These are phyloP conservation scores for Vireo griseus DNA, from an alignment of 2,797 vertebrate genomes.

Conservation along the genomic window DNA sequence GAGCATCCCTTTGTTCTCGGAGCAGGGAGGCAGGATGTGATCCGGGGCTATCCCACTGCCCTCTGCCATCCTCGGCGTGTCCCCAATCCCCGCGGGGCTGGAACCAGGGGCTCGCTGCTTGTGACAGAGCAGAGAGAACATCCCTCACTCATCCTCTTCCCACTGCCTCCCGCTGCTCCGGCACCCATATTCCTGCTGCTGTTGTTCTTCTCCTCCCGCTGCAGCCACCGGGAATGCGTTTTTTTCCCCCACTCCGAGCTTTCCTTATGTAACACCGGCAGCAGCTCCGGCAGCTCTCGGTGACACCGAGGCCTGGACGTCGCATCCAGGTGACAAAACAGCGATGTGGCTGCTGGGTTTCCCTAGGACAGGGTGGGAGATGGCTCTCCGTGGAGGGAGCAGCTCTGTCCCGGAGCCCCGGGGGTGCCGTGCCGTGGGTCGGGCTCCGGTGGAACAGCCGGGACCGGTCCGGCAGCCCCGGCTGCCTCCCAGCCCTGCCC, in stretches of 20 bases:
- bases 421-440: not conserved
- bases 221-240: not conserved
- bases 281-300: not conserved
- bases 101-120: fast-evolving
- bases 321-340: not conserved
- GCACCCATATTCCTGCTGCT: not conserved
- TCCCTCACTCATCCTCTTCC: not conserved
- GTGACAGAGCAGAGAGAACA: not conserved
- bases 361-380: fast-evolving
- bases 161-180: not conserved
- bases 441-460: not conserved
- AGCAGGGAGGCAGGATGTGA: not conserved
- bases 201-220: not conserved
- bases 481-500: not conserved
- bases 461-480: not conserved
- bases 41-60: not conserved
- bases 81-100: not conserved
- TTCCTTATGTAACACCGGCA: not conserved
- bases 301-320: not conserved
- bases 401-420: fast-evolving
- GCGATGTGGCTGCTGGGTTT: not conserved
- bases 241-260: not conserved
- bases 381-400: fast-evolving
- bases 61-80: fast-evolving
- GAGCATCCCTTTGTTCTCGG: conserved; percentile 1